Evolutionary conservation across 2,797 vertebrate species (phyloP), one percentile per base, ranked within the genome.

Genomic region (Hyperoplus lanceolatus): DNA sequence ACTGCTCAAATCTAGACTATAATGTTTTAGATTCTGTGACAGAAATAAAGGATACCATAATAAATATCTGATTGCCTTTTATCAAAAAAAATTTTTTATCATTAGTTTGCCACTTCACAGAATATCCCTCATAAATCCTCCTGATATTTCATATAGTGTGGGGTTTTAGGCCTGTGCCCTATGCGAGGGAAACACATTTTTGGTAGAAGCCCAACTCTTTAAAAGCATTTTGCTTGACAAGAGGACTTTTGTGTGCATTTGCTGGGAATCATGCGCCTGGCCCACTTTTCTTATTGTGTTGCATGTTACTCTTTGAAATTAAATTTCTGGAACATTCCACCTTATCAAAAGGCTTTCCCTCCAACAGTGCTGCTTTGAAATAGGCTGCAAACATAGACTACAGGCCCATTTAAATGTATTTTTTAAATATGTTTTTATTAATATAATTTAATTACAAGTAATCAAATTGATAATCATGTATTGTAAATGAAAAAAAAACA

Each of bases 171-270:
- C 60, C 72, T 65, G 38, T 80, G 48, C 76, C 75, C 57, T 78
- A 21, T 77, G 77, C 55, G 74, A 55, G 46, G 48, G 48, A 18
- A 63, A 78, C 45, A 60, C 48, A 6, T 36, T 75, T 72, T 80
- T 62, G 12, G 43, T 57, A 43, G 18, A 68, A 29, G 38, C 14
- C 16, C 16, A 63, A 64, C 42, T 41, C 54, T 77, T 70, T 51
- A 45, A 73, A 69, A 73, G 76, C 73, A 80, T 90, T 92, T 87
- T 86, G 60, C 59, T 60, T 62, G 56, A 75, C 72, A 58, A 74
- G 65, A 77, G 39, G 60, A 82, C 67, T 79, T 88, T 87, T 87
- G 71, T 87, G 53, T 81, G 67, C 59, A 49, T 87, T 74, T 83
- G 57, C 71, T 79, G 69, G 84, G 70, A 90, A 70, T 79, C 72